phyloP scores from a whole-genome alignment of 2,797 vertebrate genomes.

The Taenioides sp. region DNA sequence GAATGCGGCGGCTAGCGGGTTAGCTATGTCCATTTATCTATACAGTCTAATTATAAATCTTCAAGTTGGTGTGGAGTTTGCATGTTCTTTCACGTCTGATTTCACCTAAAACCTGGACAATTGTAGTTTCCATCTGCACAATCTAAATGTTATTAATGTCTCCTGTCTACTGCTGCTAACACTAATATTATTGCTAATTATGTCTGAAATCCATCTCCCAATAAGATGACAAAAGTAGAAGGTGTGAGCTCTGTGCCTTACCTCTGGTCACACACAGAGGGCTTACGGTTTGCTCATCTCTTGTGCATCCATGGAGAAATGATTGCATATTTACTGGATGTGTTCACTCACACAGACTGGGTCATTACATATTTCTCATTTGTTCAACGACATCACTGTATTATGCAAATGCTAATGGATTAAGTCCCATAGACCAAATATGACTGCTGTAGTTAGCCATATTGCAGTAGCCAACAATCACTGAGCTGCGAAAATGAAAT shows the following conservation, averaged over 20 bases:
- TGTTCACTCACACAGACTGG: conserved; percentile 67
- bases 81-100: not conserved
- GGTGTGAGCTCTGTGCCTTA: not conserved
- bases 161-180: not conserved
- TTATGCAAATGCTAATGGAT: conserved; percentile 75
- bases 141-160: not conserved
- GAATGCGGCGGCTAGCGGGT: no score
- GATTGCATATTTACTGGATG: conserved; percentile 66
- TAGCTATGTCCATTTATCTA: no score
- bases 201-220: not conserved
- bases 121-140: not conserved
- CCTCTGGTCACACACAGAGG: conserved; percentile 46
- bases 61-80: not conserved
- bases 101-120: not conserved
- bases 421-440: conserved; percentile 67
- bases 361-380: conserved; percentile 72
- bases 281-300: conserved; percentile 55
- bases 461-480: conserved; percentile 72
- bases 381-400: conserved; percentile 62
- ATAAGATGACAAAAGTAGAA: not conserved
- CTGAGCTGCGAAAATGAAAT: conserved; percentile 76
- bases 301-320: conserved; percentile 68
- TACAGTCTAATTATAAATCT: no score
- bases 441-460: conserved; percentile 63
- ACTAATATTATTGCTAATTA: not conserved